A percentile compares a stretch with the other conserved stretches of the same genome.
These are phyloP conservation scores for Patella depressa DNA, from an alignment of 2,888 invertebrate genomes.

Conservation along the genomic window DNA sequence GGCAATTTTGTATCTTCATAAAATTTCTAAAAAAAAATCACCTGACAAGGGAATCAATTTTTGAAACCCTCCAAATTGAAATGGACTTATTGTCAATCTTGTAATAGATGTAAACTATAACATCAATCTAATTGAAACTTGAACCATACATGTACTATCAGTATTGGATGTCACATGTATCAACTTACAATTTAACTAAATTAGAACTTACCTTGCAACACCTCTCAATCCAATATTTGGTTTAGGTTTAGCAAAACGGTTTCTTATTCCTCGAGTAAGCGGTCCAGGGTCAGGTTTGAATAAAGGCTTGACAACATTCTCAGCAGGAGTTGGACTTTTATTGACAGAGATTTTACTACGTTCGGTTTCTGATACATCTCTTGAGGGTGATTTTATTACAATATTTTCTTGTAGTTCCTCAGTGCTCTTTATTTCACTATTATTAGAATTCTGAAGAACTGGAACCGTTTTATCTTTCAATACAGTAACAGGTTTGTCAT, in stretches of 20 bases:
- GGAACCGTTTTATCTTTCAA: not conserved
- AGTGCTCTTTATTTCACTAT: not conserved
- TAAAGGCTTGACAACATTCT: not conserved
- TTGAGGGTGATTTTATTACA: not conserved
- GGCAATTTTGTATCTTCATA: no score
- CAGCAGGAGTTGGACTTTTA: not conserved
- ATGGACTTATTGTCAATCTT: no score
- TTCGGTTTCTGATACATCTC: not conserved
- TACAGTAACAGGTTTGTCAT: not conserved
- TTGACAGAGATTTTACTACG: not conserved
- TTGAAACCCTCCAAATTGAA: no score
- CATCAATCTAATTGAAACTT: no score
- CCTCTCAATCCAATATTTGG: slow-evolving; percentile 40
- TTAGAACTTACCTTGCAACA: not conserved
- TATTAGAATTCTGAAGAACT: not conserved
- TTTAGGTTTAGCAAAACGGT: slow-evolving; percentile 49
- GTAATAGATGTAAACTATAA: no score
- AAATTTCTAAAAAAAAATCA: no score
- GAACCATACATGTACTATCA: not conserved
- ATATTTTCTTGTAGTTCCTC: not conserved
- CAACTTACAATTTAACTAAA: not conserved
- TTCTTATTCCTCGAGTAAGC: slow-evolving; percentile 19
- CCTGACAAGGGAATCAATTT: no score
- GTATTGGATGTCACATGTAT: not conserved
- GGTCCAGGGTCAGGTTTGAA: slow-evolving; percentile 13